These are phyloP conservation scores for Anguilla marmorata DNA, from an alignment of 2,797 vertebrate genomes.

Conservation along the genomic window DNA sequence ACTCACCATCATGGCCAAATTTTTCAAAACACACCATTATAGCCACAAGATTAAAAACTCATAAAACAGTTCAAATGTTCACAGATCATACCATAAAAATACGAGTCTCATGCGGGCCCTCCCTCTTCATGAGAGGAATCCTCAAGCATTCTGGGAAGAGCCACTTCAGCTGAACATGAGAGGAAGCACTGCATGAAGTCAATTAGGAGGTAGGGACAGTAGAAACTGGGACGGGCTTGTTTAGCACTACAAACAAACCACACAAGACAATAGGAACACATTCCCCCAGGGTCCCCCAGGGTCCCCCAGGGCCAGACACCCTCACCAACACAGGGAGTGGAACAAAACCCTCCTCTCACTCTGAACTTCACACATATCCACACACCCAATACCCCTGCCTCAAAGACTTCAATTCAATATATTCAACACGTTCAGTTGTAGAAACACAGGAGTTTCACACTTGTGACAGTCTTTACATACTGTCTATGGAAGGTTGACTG, in stretches of 20 bases:
- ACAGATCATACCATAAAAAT: background rate
- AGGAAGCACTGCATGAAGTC: background rate
- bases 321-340: background rate
- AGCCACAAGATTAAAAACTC: background rate
- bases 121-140: background rate
- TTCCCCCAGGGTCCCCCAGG: background rate
- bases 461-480: too few relatives aligned
- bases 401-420: background rate
- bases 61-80: background rate
- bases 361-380: background rate
- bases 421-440: background rate
- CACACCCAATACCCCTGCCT: background rate
- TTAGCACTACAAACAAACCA: slow-evolving; percentile 18
- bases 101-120: background rate
- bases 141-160: background rate
- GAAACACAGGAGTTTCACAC: too few relatives aligned
- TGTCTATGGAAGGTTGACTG: too few relatives aligned
- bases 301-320: background rate
- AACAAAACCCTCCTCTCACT: background rate
- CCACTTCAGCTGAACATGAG: slow-evolving; percentile 7
- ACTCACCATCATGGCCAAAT: too few relatives aligned
- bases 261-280: background rate
- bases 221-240: background rate
- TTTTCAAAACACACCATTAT: background rate
- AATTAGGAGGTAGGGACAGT: background rate